Evolutionary conservation across 2,797 vertebrate species (phyloP).

Genomic region (Decapterus maruadsi): DNA sequence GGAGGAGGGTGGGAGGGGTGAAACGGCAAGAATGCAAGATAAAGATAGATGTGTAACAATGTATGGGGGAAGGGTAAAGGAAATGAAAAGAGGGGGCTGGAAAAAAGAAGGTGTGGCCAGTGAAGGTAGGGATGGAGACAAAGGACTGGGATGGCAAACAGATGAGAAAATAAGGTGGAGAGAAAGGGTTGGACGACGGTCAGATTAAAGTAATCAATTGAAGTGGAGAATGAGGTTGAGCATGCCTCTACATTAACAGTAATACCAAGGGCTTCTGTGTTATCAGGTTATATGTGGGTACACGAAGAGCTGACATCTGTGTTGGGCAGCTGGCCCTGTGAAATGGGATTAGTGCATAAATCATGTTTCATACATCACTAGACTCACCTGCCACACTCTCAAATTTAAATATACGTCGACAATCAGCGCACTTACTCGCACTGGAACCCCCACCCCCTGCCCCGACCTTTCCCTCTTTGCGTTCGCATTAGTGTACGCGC

Average conservation of each 20-base stretch:
- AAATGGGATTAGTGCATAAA: constrained; percentile 74
- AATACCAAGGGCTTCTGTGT: constrained; percentile 16
- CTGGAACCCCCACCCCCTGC: not conserved
- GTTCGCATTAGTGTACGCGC: not conserved
- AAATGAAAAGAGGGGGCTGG: constrained; percentile 4
- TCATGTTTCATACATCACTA: constrained; percentile 74
- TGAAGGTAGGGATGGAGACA: constrained; percentile 52
- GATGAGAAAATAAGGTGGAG: constrained; percentile 28
- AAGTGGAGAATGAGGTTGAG: constrained; percentile 40
- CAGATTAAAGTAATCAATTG: constrained; percentile 49
- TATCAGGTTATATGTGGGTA: constrained; percentile 56
- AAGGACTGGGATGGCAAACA: constrained; percentile 36
- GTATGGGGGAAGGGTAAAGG: constrained; percentile 48
- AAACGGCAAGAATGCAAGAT: constrained; percentile 44
- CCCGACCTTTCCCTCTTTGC: too few species aligned
- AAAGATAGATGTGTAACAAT: constrained; percentile 58
- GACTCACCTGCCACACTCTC: constrained; percentile 74
- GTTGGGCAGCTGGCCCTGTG: constrained; percentile 60
- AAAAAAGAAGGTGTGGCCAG: constrained; percentile 49
- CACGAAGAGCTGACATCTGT: constrained; percentile 70
- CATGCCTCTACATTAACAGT: not conserved
- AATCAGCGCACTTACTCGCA: constrained; percentile 1
- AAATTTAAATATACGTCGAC: constrained; percentile 44
- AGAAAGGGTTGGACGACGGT: constrained; percentile 13
- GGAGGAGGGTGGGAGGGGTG: constrained; percentile 36